Conservation (phyloP, 2,113 vertebrate species). For the Dromaius novaehollandiae region DNA sequence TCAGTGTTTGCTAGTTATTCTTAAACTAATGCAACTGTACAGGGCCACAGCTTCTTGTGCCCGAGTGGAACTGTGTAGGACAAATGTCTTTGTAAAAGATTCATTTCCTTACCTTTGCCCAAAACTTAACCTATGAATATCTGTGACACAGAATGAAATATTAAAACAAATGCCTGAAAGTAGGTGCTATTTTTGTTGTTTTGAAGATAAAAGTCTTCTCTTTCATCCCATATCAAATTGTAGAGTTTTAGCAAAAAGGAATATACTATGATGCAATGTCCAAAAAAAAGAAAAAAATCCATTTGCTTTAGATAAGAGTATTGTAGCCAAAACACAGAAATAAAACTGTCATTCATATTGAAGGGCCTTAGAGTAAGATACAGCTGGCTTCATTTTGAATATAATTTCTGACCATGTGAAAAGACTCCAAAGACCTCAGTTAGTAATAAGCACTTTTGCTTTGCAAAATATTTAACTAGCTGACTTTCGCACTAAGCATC, state of each 20-base stretch:
- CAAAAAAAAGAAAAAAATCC: neutral
- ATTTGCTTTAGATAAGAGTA: neutral
- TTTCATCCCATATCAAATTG: neutral
- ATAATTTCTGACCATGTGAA: neutral
- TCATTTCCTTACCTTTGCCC: neutral
- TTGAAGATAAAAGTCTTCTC: neutral
- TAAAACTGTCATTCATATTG: neutral
- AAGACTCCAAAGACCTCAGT: neutral
- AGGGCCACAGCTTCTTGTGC: neutral
- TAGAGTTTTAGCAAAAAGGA: constrained; percentile 3
- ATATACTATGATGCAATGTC: neutral
- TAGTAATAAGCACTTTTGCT: neutral
- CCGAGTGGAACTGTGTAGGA: neutral
- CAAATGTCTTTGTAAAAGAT: neutral
- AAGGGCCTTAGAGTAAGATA: neutral
- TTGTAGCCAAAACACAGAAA: neutral
- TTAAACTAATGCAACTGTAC: neutral
- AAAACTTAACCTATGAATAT: neutral
- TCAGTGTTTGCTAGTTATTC: neutral
- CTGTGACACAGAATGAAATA: neutral
- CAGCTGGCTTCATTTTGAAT: neutral
- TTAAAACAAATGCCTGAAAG: neutral
- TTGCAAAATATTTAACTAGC: neutral
- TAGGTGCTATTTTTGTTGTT: neutral
- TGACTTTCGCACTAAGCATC: neutral